Conservation (phyloP, 2,797 vertebrate genomes). For the Rhinophrynus dorsalis region DNA sequence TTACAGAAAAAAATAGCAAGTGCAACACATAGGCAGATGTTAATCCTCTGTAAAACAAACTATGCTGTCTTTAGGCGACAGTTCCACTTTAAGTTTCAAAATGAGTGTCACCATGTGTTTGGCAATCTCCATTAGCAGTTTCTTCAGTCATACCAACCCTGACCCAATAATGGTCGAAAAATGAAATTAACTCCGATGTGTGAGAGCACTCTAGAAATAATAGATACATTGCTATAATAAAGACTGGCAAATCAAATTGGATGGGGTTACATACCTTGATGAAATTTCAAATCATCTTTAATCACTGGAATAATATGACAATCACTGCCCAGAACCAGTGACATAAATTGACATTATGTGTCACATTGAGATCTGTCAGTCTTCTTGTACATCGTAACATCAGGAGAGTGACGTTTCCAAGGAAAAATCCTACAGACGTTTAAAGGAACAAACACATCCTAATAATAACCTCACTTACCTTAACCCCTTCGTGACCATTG, state of each 20-base stretch:
- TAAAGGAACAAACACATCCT: too few species aligned
- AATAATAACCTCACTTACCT: too few species aligned
- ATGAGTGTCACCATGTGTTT: not conserved
- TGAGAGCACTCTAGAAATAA: slow-evolving; percentile 35
- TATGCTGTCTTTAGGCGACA: too few species aligned
- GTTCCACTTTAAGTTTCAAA: too few species aligned
- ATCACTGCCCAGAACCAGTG: not conserved
- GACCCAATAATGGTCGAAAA: slow-evolving; percentile 28
- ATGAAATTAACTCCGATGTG: slow-evolving; percentile 29
- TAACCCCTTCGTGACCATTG: too few species aligned
- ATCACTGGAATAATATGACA: slow-evolving; percentile 31
- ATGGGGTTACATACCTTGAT: slow-evolving; percentile 33
- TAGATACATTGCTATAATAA: slow-evolving; percentile 33
- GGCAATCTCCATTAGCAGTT: slow-evolving; percentile 12
- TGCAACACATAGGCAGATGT: too few species aligned
- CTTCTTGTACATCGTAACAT: too few species aligned
- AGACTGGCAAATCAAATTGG: slow-evolving; percentile 40
- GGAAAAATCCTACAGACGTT: too few species aligned
- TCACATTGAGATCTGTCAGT: slow-evolving; percentile 33
- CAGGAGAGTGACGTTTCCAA: too few species aligned
- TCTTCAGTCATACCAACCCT: not conserved
- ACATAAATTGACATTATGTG: slow-evolving; percentile 44
- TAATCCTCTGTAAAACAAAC: too few species aligned
- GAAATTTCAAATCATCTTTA: slow-evolving; percentile 44
- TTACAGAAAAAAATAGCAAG: too few species aligned